These are phyloP conservation scores for Gryllus longicercus DNA, from an alignment of 2,888 invertebrate genomes.

Conservation along the genomic window DNA sequence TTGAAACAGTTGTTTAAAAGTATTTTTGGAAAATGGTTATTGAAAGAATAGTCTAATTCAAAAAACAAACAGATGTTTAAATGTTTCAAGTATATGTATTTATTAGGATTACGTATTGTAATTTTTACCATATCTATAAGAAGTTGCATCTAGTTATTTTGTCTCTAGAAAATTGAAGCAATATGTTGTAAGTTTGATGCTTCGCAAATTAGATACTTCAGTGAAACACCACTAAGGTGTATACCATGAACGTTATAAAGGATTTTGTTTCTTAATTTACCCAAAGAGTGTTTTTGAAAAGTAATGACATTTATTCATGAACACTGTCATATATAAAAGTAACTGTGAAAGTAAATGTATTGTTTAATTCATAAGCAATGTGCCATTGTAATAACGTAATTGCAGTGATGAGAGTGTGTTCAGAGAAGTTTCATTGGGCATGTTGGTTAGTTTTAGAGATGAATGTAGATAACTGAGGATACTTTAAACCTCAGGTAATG, in stretches of 20 bases:
- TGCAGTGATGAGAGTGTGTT: neutral
- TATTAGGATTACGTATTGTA: conserved; percentile 1
- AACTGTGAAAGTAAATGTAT: neutral
- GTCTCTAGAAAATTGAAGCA: neutral
- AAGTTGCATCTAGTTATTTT: conserved; percentile 17
- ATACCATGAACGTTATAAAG: neutral
- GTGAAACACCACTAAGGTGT: neutral
- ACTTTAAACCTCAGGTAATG: neutral
- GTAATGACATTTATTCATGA: neutral
- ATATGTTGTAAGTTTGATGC: neutral
- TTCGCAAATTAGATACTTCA: neutral
- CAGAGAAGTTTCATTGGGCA: neutral
- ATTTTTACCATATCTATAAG: conserved; percentile 3
- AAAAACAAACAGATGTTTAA: conserved; percentile 6
- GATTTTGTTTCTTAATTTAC: neutral
- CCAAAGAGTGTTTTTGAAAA: conserved; percentile 1
- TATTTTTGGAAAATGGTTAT: conserved; percentile 2
- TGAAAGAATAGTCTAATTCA: neutral
- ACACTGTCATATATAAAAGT: neutral
- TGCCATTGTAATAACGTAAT: conserved; percentile 3
- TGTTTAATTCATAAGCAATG: neutral
- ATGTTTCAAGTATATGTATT: conserved; percentile 3
- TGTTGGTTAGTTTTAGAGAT: neutral
- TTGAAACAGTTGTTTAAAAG: conserved; percentile 11
- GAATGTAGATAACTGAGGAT: neutral